Percentiles rank a stretch among this genome's conserved stretches.
These are phyloP conservation scores for Semnornis frantzii DNA, from an alignment of 2,113 vertebrate genomes.

Conservation along the genomic window DNA sequence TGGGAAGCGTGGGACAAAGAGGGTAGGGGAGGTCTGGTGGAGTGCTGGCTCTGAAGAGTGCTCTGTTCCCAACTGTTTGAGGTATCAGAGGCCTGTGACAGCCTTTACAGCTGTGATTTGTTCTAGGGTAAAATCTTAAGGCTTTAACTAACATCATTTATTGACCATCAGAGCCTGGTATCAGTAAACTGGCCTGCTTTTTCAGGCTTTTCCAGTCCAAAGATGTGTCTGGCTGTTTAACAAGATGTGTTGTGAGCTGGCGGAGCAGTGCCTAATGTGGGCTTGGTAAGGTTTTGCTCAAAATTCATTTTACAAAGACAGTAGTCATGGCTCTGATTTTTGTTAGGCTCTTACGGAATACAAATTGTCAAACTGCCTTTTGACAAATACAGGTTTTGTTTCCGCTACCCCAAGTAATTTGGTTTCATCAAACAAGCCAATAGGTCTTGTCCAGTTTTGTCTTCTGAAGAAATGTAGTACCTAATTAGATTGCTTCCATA, in stretches of 20 bases:
- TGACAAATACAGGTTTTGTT: constrained; percentile 17
- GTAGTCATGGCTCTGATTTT: neutral
- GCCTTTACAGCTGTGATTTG: neutral
- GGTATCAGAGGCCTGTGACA: neutral
- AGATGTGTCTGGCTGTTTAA: neutral
- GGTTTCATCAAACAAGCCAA: constrained; percentile 36
- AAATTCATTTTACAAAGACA: neutral
- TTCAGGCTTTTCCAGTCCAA: neutral
- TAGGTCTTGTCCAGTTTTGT: constrained; percentile 37
- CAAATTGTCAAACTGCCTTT: neutral
- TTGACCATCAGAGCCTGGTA: neutral
- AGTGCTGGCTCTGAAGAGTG: neutral
- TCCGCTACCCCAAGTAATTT: constrained; percentile 23
- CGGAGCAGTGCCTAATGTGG: neutral
- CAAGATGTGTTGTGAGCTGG: too few species aligned
- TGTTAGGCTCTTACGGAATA: neutral
- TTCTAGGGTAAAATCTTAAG: neutral
- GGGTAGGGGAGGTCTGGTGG: neutral
- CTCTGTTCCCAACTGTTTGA: neutral
- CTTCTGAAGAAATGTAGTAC: constrained; percentile 34
- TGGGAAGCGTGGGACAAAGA: neutral
- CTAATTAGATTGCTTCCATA: constrained; percentile 46
- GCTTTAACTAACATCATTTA: neutral
- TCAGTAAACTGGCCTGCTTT: neutral
- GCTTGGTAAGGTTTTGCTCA: constrained; percentile 4